Evolutionary conservation across 2,888 invertebrate genomes (phyloP).

Genomic region (Drosophila yooni): DNA sequence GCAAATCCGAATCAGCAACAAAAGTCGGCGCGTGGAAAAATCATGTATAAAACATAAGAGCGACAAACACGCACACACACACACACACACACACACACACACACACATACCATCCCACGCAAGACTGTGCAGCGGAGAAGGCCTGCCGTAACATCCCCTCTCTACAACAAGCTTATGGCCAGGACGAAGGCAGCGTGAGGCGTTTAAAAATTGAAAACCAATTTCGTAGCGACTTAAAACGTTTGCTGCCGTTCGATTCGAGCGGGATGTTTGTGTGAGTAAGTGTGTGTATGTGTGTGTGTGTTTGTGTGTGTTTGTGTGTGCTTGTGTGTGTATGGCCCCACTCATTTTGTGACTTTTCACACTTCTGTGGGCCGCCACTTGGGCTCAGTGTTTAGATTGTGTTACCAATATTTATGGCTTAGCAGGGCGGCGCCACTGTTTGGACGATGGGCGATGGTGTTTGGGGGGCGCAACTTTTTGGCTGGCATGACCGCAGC

Average conservation of each 20-base stretch:
- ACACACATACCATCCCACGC: constrained; percentile 40
- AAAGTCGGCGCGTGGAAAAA: constrained; percentile 59
- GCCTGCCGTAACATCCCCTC: constrained; percentile 23
- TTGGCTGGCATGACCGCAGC: constrained; percentile 69
- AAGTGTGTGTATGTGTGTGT: constrained; percentile 6
- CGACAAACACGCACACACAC: constrained; percentile 57
- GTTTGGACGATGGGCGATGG: not conserved
- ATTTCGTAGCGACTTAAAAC: constrained; percentile 75
- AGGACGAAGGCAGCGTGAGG: constrained; percentile 41
- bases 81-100: constrained; percentile 47
- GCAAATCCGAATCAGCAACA: constrained; percentile 51
- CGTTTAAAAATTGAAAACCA: constrained; percentile 80
- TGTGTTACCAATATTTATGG: constrained; percentile 80
- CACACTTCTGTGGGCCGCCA: constrained; percentile 64
- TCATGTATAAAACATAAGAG: constrained; percentile 76
- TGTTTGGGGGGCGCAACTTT: constrained; percentile 47
- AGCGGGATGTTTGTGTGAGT: constrained; percentile 3
- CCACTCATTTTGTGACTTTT: constrained; percentile 70
- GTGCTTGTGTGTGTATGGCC: constrained; percentile 23
- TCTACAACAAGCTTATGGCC: constrained; percentile 10
- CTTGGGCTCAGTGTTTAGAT: constrained; percentile 68
- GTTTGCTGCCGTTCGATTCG: constrained; percentile 41
- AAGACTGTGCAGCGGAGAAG: constrained; percentile 38
- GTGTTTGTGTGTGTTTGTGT: constrained; percentile 10
- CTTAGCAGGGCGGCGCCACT: constrained; percentile 66